Base-by-base conservation (phyloP, 2,113 vertebrate species). In the Phoenicopterus ruber region DNA sequence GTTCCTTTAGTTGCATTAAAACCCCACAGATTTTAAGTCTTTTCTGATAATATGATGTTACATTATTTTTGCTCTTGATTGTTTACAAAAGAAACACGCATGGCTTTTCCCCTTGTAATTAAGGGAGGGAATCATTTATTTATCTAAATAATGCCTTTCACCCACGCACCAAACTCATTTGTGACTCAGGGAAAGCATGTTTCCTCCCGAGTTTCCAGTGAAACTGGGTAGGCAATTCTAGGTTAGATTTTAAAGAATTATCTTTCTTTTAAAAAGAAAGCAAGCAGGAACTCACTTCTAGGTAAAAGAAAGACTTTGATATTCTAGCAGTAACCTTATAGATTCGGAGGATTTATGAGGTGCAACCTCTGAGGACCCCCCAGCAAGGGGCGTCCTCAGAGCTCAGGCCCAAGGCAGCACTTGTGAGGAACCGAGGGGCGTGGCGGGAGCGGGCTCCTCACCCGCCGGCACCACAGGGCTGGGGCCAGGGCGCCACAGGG, bases 351-450 rank as follows among this genome's bases (percentile, higher is more conserved):
- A 61, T n/a, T 50, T 71, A 31, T 38, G 22, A 87, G 42, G 13
- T 1, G 1, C 10, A 31, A 34, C 18, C 25, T 52, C 57, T 4
- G 1, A 4, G 1, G 6, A 13, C 32, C 16, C 7, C 26, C 21
- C 26, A 81, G 40, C 11, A 67, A 62, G 26, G 25, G 7, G 8
- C 1, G 3, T 10, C 38, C 26, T 31, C 32, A 44, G n/a, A 28
- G 18, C 59, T 57, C 42, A 58, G 59, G 47, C 9, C 28, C 11
- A 13, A 13, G 57, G 28, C 0, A 0, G 63, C 21, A 10, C 46
- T 9, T 6, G 8, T 12, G 25, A 57, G 18, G 29, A 55, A 2
- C 12, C 2, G 19, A 42, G 54, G 22, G 44, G 11, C 20, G 2
- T 1, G 7, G 46, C 26, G 3, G 1, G 25, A 50, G 31, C 8